phyloP scores from a whole-genome alignment of 2,113 vertebrate species.

The Gymnogyps californianus region DNA sequence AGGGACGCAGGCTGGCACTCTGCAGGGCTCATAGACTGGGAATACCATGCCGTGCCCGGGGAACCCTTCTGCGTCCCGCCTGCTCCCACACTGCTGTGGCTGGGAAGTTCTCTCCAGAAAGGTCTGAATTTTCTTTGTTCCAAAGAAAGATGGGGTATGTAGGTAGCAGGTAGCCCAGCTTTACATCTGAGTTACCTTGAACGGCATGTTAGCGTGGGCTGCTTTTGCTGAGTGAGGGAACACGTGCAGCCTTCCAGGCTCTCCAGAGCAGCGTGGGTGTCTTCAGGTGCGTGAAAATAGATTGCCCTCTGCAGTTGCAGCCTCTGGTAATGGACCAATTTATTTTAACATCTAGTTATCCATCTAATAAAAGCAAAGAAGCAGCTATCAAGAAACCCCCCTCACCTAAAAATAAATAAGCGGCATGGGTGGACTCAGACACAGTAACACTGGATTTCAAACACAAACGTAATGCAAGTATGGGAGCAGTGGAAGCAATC shows the following conservation, averaged over 20 bases:
- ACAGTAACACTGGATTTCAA: neutral
- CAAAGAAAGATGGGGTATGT: neutral
- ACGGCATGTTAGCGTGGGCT: accelerated
- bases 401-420: neutral
- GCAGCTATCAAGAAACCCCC: neutral
- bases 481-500: neutral
- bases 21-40: neutral
- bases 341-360: neutral
- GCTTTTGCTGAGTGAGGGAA: neutral
- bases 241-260: neutral
- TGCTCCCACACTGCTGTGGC: neutral
- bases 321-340: neutral
- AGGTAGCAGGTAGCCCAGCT: neutral
- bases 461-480: no score
- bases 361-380: neutral
- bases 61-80: no score
- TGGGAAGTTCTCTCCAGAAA: neutral
- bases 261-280: neutral
- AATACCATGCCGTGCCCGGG: neutral
- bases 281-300: neutral
- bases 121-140: neutral
- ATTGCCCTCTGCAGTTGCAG: neutral
- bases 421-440: neutral
- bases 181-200: neutral
- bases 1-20: no score